Base-by-base conservation (phyloP, 37 sponge, comb jelly and placozoan species). In the Tethya wilhelma region DNA sequence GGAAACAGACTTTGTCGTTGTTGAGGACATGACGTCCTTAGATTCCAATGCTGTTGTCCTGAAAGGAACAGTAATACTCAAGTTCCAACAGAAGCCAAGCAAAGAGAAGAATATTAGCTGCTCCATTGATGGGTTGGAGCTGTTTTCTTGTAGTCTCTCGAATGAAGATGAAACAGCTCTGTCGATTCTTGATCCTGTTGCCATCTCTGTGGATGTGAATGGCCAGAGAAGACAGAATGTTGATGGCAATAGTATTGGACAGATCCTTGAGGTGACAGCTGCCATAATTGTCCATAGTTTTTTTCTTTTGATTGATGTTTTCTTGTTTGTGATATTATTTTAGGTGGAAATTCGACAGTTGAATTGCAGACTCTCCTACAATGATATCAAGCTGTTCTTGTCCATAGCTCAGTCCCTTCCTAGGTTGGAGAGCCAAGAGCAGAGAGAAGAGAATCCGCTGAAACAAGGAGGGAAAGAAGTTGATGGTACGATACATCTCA, bases 101-200 rank as follows among this genome's bases (percentile, higher is more conserved):
- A 62, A 32, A 26, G 77, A 77, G 65, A 85, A 66, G 41, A 55
- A 62, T 1, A 33, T 93, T 0, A 36, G 74, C 70, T 85, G 86
- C 34, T 74, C 78, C 26, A 66, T 89, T 0, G 82, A 93, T 30
- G 84, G 83, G 3, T 77, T 97, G 14, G 93, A 97, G 71, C 79
- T 98, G 75, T 98, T 98, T 69, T 98, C 99, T 40, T 98, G 99
- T 53, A 79, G 56, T 41, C 73, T 94, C 42, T 88, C 84, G 28
- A 91, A 87, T 42, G 95, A 94, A 58, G 97, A 97, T 37, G 95
- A 87, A 56, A 91, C 97, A 17, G 97, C 97, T 1, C 97, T 98
- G 40, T 98, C 99, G 58, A 98, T 98, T 36, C 64, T 98, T 4
- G 99, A 98, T 42, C 97, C 97, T 3, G 87, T 93, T 38, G 59